phyloP scores from a whole-genome alignment of 2,797 vertebrate genomes.

The Sebastes melanostomus region DNA sequence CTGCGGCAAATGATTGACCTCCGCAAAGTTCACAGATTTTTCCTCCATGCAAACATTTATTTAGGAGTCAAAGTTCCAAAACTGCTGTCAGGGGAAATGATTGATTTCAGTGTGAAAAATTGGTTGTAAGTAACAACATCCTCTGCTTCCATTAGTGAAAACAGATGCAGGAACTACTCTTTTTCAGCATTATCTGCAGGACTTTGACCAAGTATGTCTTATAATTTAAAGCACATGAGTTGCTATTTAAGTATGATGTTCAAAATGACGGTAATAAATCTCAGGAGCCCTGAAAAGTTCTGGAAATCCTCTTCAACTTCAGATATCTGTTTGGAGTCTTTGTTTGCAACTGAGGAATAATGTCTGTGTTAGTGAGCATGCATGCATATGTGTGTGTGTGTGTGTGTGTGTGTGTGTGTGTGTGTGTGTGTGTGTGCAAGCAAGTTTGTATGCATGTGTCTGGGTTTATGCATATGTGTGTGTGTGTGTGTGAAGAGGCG shows the following conservation, averaged over 20 bases:
- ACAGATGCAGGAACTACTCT: conserved; percentile 84
- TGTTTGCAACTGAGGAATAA: conserved; percentile 78
- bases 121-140: conserved; percentile 89
- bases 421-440: background rate
- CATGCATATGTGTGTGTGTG: conserved; percentile 7
- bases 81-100: conserved; percentile 74
- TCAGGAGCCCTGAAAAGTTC: conserved; percentile 77
- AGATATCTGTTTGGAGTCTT: conserved; percentile 75
- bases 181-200: conserved; percentile 82
- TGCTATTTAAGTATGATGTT: conserved; percentile 76
- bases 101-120: conserved; percentile 86
- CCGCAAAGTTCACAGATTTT: conserved; percentile 39
- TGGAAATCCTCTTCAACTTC: conserved; percentile 70
- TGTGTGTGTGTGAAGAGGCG: conserved; percentile 30
- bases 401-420: background rate
- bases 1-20: conserved; percentile 64
- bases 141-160: conserved; percentile 85
- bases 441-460: conserved; percentile 10
- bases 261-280: conserved; percentile 83
- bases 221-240: conserved; percentile 87
- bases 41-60: conserved; percentile 55
- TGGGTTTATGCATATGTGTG: conserved; percentile 4
- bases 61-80: conserved; percentile 69
- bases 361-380: conserved; percentile 22
- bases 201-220: conserved; percentile 74